Percentiles rank a stretch among this genome's conserved stretches.
phyloP scores from a whole-genome alignment of 2,888 invertebrate genomes.

The Thumatha senex region DNA sequence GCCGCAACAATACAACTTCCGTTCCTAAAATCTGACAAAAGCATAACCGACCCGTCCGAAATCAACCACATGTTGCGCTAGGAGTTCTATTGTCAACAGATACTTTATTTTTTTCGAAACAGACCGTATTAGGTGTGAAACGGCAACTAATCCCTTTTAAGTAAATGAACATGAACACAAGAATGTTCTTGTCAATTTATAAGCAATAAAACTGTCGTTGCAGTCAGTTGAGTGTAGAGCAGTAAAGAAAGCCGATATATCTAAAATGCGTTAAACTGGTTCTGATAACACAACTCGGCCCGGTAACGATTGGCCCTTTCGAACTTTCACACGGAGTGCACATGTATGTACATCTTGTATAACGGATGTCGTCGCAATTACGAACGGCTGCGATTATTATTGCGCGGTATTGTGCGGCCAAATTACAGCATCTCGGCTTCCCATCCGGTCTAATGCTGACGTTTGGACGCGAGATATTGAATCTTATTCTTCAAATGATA shows the following conservation, averaged over 20 bases:
- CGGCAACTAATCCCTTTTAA: slow-evolving; percentile 48
- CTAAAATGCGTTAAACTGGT: slow-evolving; percentile 68
- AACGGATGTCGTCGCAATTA: slow-evolving; percentile 80
- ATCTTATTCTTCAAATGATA: slow-evolving; percentile 38
- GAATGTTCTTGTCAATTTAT: slow-evolving; percentile 56
- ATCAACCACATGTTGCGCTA: slow-evolving; percentile 54
- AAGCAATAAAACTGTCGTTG: slow-evolving; percentile 52
- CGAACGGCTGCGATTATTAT: slow-evolving; percentile 75
- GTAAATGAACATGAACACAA: slow-evolving; percentile 43
- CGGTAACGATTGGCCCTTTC: slow-evolving; percentile 58
- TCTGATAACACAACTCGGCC: slow-evolving; percentile 58
- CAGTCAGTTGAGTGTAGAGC: slow-evolving; percentile 54
- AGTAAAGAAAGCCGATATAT: slow-evolving; percentile 68
- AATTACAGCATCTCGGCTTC: slow-evolving; percentile 79
- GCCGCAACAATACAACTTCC: slow-evolving; percentile 63
- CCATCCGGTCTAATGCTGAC: slow-evolving; percentile 65
- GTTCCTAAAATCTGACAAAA: slow-evolving; percentile 57
- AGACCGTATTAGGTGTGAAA: slow-evolving; percentile 59
- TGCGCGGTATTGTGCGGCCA: slow-evolving; percentile 76
- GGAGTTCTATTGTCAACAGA: slow-evolving; percentile 44
- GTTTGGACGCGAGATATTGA: slow-evolving; percentile 28
- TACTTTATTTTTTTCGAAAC: slow-evolving; percentile 38
- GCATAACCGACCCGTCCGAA: slow-evolving; percentile 48
- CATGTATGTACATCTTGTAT: slow-evolving; percentile 59
- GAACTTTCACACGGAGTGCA: slow-evolving; percentile 76